phyloP scores from a whole-genome alignment of 1,140 invertebrate genomes.

The Popillia japonica region DNA sequence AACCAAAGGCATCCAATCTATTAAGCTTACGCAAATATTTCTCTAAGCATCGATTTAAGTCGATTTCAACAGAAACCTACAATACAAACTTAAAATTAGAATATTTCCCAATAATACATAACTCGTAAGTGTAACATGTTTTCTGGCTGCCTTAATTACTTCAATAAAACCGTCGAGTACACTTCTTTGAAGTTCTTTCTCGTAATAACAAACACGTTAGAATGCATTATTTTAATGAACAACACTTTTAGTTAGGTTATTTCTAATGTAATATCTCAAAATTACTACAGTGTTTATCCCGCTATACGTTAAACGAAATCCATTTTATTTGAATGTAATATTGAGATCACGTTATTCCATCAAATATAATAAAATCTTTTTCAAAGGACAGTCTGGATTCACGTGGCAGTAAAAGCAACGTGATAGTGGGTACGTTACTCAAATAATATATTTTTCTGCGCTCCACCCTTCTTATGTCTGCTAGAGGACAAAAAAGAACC shows the following conservation, averaged over 20 bases:
- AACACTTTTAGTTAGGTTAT: not conserved
- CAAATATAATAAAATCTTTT: no score
- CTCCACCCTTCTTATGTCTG: no score
- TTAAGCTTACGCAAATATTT: not conserved
- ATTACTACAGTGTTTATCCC: no score
- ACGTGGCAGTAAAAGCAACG: no score
- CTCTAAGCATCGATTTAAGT: not conserved
- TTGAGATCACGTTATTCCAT: no score
- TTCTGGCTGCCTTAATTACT: not conserved
- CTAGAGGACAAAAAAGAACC: no score
- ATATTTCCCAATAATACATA: not conserved
- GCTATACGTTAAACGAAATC: no score
- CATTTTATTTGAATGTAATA: no score
- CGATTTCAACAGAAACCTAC: not conserved
- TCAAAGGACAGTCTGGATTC: no score
- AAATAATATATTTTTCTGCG: no score
- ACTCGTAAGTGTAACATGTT: not conserved
- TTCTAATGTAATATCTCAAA: not conserved
- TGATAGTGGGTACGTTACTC: no score
- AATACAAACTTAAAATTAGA: conserved; percentile 6
- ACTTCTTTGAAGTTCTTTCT: conserved; percentile 14
- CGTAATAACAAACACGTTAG: not conserved
- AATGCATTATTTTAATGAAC: not conserved
- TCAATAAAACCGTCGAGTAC: not conserved
- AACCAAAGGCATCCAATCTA: not conserved